phyloP scores from a whole-genome alignment of 2,113 vertebrate species.

The Callipepla californica region DNA sequence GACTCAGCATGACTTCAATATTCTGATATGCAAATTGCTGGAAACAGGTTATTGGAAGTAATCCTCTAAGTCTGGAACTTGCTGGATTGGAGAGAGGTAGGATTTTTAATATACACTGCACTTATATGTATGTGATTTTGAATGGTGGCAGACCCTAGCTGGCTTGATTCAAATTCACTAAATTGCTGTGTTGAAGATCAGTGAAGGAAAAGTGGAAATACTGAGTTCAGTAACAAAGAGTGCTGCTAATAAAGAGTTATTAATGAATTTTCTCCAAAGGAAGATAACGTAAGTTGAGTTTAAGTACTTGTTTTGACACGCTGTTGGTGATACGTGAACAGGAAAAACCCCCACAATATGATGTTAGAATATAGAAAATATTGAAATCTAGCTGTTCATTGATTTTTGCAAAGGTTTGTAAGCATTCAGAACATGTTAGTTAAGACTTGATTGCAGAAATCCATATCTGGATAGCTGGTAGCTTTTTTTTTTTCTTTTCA shows the following conservation, averaged over 20 bases:
- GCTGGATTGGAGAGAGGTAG: background rate
- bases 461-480: background rate
- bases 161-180: background rate
- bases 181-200: background rate
- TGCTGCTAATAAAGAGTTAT: background rate
- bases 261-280: background rate
- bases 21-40: background rate
- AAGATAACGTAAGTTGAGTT: background rate
- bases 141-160: background rate
- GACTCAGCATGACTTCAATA: background rate
- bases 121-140: background rate
- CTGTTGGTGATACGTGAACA: background rate
- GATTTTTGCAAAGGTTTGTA: background rate
- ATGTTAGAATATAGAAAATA: background rate
- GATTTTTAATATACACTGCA: background rate
- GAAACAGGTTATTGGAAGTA: background rate
- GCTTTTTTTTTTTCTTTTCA: background rate
- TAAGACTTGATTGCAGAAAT: background rate
- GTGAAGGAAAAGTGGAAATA: background rate
- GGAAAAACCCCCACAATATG: fast-evolving
- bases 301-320: background rate
- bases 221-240: background rate
- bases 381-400: background rate
- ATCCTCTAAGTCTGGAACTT: background rate
- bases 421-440: background rate